phyloP scores from a whole-genome alignment of 2,113 vertebrate genomes.

The Corynorhinus townsendii region DNA sequence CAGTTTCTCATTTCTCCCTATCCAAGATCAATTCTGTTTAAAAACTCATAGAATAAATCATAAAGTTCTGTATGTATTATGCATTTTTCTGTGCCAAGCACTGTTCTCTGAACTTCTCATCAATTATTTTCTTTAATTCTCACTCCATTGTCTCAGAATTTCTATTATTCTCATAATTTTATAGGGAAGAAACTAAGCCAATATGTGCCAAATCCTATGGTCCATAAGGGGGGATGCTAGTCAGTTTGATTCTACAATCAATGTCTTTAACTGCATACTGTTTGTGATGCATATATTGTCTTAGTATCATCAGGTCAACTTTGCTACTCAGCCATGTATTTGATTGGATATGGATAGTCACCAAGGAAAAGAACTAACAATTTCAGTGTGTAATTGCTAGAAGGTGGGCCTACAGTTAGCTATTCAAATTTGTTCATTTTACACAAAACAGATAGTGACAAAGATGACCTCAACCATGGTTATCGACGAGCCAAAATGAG shows the following conservation, averaged over 20 bases:
- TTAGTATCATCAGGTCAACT: neutral
- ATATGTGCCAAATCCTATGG: fast-evolving
- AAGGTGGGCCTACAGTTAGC: neutral
- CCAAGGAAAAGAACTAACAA: neutral
- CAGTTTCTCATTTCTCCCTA: neutral
- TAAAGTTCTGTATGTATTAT: neutral
- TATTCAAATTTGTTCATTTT: neutral
- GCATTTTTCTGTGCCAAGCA: neutral
- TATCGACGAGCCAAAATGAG: neutral
- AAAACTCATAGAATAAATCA: neutral
- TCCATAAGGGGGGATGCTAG: fast-evolving
- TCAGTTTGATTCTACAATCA: neutral
- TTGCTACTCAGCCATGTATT: neutral
- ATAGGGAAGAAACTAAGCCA: neutral
- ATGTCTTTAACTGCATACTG: neutral
- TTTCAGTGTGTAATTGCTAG: neutral
- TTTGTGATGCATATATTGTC: neutral
- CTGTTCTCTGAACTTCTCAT: neutral
- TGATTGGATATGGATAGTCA: neutral
- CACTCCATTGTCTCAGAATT: neutral
- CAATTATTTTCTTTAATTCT: neutral
- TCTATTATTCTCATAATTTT: neutral
- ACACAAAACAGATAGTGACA: neutral
- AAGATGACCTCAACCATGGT: neutral
- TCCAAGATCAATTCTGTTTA: neutral